These are phyloP conservation scores for Mamestra brassicae DNA, from an alignment of 2,888 invertebrate genomes.

Conservation along the genomic window DNA sequence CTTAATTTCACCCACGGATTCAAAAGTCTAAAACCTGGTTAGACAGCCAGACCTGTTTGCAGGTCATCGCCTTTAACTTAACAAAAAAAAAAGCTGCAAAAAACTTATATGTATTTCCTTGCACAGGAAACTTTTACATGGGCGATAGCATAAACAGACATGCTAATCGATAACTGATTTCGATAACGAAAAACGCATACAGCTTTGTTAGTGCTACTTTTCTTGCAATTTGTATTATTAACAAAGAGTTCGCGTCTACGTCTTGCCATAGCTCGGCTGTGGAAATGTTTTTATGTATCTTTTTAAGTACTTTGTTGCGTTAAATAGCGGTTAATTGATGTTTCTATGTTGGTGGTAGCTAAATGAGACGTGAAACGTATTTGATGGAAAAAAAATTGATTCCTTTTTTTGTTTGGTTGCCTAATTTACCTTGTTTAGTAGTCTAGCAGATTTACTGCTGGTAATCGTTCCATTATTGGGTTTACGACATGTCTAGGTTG, in stretches of 20 bases:
- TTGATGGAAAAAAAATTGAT: slow-evolving; percentile 12
- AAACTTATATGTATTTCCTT: slow-evolving; percentile 22
- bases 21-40: slow-evolving; percentile 27
- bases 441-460: background rate
- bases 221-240: slow-evolving; percentile 52
- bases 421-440: slow-evolving; percentile 19
- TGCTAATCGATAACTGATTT: slow-evolving; percentile 58
- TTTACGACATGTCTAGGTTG: too few species aligned
- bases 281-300: slow-evolving; percentile 22
- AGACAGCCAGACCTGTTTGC: slow-evolving; percentile 41
- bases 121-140: slow-evolving; percentile 39
- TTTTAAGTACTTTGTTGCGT: slow-evolving; percentile 32
- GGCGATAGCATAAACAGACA: slow-evolving; percentile 29
- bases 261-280: slow-evolving; percentile 5
- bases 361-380: slow-evolving; percentile 43
- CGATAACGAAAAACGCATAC: slow-evolving; percentile 53
- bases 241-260: slow-evolving; percentile 29
- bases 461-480: background rate
- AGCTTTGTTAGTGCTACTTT: slow-evolving; percentile 38
- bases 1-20: slow-evolving; percentile 19
- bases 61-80: slow-evolving; percentile 38
- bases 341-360: slow-evolving; percentile 50
- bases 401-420: slow-evolving; percentile 15
- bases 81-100: slow-evolving; percentile 30
- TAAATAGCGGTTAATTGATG: slow-evolving; percentile 66